Base-by-base conservation (phyloP, 2,888 invertebrate genomes). In the Cheilosia pagana region DNA sequence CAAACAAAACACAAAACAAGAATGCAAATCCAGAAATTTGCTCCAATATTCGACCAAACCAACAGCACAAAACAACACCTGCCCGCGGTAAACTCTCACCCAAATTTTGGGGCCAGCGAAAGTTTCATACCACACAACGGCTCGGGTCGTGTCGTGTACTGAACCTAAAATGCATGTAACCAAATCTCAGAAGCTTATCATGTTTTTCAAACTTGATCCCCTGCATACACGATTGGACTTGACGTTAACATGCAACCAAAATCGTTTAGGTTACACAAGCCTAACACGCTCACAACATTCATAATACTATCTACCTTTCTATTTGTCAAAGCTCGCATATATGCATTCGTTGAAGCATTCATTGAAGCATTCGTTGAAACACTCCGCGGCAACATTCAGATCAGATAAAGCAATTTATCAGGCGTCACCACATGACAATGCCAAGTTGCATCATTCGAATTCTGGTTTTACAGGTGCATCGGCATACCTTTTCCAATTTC, bases 321-420 rank as follows among this genome's bases (percentile, higher is more conserved):
- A 60, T 72, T 63, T 62, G 53, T 72, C 53, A 45, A 41, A 59
- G 52, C 19, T 35, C 12, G 35, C 3, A 35, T 35, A 12, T 3
- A 12, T 12, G 16, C 21, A 53, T 35, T n/a, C n/a, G n/a, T n/a
- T n/a, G n/a, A n/a, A n/a, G 48, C 16, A 21, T 35, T 25, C 45
- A 14, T 50, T 28, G 28, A 28, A 28, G 41, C 16, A 21, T 23
- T 25, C 45, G 50, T 23, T 21, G 19, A 48, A 48, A 21, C 21
- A 3, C 21, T 21, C 31, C 50, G 23, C 8, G 8, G 43, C 28
- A 19, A 48, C 23, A 60, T 41, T 31, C 4, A 45, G 43, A 81
- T 81, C 60, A 55, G 71, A 72, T 72, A 77, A 72, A 41, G 57
- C n/a, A 72, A 72, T 72, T 67, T 52, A 82, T 78, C 72, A 78